Conservation (phyloP, 2,888 invertebrate species). For the Agrilus mali region DNA sequence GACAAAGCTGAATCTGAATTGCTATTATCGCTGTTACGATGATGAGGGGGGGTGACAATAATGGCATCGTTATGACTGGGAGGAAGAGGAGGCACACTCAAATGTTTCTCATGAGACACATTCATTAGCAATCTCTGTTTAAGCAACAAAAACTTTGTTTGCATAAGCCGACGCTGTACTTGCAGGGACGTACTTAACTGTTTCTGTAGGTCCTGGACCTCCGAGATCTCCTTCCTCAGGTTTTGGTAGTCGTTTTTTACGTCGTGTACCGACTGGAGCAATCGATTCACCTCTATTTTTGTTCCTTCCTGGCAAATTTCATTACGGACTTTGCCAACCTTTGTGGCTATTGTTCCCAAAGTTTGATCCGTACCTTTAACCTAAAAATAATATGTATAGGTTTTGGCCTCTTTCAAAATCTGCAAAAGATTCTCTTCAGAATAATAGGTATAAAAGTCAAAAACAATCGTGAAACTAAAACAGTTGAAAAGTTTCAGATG, state of each 20-base stretch:
- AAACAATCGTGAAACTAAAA: too few species aligned
- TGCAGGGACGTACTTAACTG: slow-evolving; percentile 65
- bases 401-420: neutral
- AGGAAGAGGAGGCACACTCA: neutral
- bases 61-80: slow-evolving; percentile 8
- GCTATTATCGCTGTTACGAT: neutral
- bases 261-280: slow-evolving; percentile 65
- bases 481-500: too few species aligned
- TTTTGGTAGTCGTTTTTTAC: slow-evolving; percentile 70
- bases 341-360: slow-evolving; percentile 59
- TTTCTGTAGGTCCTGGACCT: slow-evolving; percentile 67
- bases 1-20: neutral
- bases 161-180: slow-evolving; percentile 57
- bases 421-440: neutral
- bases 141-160: slow-evolving; percentile 59
- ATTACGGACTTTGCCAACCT: slow-evolving; percentile 59
- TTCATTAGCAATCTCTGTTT: slow-evolving; percentile 53
- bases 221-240: slow-evolving; percentile 62
- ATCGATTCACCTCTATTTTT: slow-evolving; percentile 57
- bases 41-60: neutral
- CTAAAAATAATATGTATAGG: slow-evolving; percentile 31
- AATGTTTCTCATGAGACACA: slow-evolving; percentile 12
- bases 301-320: slow-evolving; percentile 37
- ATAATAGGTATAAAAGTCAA: too few species aligned
- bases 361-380: slow-evolving; percentile 62